Base-by-base conservation (phyloP, 35 echinoderm and acorn worm genomes). In the Stichopus chloronotus region DNA sequence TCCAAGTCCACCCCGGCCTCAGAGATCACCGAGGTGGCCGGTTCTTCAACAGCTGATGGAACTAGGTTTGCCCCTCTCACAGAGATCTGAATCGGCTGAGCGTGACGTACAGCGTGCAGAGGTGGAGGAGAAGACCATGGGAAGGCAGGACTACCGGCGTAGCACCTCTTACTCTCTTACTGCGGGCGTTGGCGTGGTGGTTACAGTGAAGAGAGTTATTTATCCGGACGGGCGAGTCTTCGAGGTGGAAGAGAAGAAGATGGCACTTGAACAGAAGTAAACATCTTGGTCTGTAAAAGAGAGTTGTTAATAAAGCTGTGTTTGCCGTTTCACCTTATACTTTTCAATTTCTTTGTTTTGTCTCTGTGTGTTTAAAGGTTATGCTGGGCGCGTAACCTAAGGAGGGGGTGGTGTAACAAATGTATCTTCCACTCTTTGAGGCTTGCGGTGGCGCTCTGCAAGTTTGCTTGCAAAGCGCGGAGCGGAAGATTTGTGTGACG, bases 311-410 rank as follows among this genome's bases (percentile, higher is more conserved):
- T 9, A 17, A 68, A 68, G n/a, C n/a, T n/a, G n/a, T n/a, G n/a
- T n/a, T n/a, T n/a, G n/a, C n/a, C n/a, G n/a, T n/a, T n/a, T n/a
- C n/a, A n/a, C n/a, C n/a, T n/a, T n/a, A n/a, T n/a, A n/a, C n/a
- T n/a, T n/a, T n/a, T n/a, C n/a, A n/a, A n/a, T 78, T 7, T 78
- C 5, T 25, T 8, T 19, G 7, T 17, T 6, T 78, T 25, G 24
- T 78, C 5, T 8, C 6, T 78, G 16, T 78, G 7, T 78, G 74
- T 78, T 78, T 78, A 9, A 25, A 68, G 63, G 7, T 78, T 19
- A 25, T 78, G 74, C 74, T 7, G 74, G 74, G n/a, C 74, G 74
- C 74, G n/a, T 78, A 78, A 8, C 16, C 17, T 78, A 78, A 78
- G 74, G 16, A 78, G 74, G 74, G 74, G 74, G 74, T 25, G 24